These are phyloP conservation scores for Dasyornis broadbenti DNA, from an alignment of 2,113 vertebrate genomes.

Conservation along the genomic window DNA sequence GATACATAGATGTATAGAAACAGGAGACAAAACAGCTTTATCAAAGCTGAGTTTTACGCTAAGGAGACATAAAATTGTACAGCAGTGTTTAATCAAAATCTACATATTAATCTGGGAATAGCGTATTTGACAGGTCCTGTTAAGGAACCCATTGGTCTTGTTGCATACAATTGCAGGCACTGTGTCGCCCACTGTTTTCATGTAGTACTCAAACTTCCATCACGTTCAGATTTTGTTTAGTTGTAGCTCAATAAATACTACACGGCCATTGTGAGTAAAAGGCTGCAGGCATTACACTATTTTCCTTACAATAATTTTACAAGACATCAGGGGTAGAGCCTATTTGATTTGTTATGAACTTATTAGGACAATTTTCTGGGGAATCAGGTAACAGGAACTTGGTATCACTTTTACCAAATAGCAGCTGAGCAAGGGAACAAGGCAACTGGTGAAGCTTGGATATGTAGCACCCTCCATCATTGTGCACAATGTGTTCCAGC, in stretches of 20 bases:
- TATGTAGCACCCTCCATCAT: neutral
- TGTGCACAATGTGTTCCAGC: neutral
- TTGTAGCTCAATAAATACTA: neutral
- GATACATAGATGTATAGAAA: neutral
- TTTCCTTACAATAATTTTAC: neutral
- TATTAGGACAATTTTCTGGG: neutral
- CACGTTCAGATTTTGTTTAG: neutral
- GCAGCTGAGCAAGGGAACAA: neutral
- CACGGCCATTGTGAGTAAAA: neutral
- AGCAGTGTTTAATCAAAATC: neutral
- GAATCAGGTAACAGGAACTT: neutral
- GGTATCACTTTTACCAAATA: neutral
- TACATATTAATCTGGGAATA: neutral
- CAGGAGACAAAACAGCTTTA: neutral
- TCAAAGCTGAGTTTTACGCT: neutral
- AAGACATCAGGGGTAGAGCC: neutral
- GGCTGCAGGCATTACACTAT: neutral
- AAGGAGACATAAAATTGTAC: neutral
- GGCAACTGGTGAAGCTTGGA: neutral
- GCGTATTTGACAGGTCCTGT: neutral
- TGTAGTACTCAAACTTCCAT: neutral
- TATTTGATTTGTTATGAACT: neutral
- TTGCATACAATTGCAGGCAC: neutral
- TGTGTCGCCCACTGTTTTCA: neutral
- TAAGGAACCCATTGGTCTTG: neutral